Conservation (phyloP, 2,888 invertebrate species). For the Cerastis rubricosa region DNA sequence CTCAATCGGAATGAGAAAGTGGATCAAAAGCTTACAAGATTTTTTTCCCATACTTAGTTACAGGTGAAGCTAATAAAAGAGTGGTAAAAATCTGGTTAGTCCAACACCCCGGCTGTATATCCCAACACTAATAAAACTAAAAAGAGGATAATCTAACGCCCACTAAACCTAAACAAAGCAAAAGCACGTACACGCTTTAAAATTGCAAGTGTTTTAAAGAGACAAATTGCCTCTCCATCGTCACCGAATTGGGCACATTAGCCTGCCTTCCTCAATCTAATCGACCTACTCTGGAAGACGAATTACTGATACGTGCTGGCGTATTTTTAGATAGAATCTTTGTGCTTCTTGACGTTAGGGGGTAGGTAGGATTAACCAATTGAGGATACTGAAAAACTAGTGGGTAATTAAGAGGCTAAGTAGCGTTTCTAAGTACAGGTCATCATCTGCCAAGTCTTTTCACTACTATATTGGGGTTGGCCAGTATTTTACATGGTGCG, state of each 20-base stretch:
- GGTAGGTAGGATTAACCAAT: not conserved
- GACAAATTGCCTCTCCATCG: slow-evolving; percentile 55
- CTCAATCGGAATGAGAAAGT: too few relatives aligned
- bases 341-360: not conserved
- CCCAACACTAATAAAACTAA: slow-evolving; percentile 6
- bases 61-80: too few relatives aligned
- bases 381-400: not conserved
- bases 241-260: slow-evolving; percentile 58
- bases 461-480: too few relatives aligned
- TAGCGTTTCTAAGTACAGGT: too few relatives aligned
- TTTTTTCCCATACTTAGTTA: too few relatives aligned
- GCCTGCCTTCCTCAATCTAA: slow-evolving; percentile 56
- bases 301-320: slow-evolving; percentile 59
- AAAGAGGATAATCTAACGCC: not conserved
- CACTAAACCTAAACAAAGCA: slow-evolving; percentile 24
- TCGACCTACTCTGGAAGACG: slow-evolving; percentile 57
- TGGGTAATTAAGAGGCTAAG: not conserved
- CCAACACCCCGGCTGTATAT: not conserved
- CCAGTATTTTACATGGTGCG: too few relatives aligned
- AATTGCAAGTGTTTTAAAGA: slow-evolving; percentile 49
- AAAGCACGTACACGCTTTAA: slow-evolving; percentile 27
- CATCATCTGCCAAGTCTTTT: too few relatives aligned
- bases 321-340: slow-evolving; percentile 39
- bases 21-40: not conserved
- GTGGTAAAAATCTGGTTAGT: too few relatives aligned